Conservation (phyloP, 1,140 invertebrate species). For the Zaprionus africanus region DNA sequence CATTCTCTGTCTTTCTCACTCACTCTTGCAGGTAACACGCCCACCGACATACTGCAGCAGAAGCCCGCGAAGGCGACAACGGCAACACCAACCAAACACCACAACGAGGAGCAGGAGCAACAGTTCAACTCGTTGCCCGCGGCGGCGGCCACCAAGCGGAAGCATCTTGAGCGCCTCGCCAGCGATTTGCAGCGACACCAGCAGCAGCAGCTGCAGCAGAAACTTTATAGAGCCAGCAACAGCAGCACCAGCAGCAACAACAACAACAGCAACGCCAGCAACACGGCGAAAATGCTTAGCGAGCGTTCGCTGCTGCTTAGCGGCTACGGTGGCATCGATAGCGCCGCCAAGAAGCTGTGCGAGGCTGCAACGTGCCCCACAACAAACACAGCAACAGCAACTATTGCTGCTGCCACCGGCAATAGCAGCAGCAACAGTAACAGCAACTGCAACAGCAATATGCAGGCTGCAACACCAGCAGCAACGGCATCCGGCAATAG, state of each 20-base stretch:
- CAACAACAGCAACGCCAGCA: slow-evolving; percentile 34
- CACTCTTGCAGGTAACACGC: slow-evolving; percentile 67
- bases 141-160: slow-evolving; percentile 65
- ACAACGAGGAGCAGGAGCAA: slow-evolving; percentile 51
- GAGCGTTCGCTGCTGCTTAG: slow-evolving; percentile 79
- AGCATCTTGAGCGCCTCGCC: slow-evolving; percentile 62
- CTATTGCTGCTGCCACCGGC: slow-evolving; percentile 31
- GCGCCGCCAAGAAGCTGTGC: slow-evolving; percentile 68
- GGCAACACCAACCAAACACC: slow-evolving; percentile 57
- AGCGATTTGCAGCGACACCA: slow-evolving; percentile 56
- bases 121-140: slow-evolving; percentile 61
- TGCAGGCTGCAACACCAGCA: slow-evolving; percentile 19
- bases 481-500: slow-evolving; percentile 52
- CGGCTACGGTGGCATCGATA: slow-evolving; percentile 75
- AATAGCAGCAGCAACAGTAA: slow-evolving; percentile 10
- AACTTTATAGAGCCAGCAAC: slow-evolving; percentile 40
- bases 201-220: slow-evolving; percentile 48
- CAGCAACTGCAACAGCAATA: slow-evolving; percentile 46
- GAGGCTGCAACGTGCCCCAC: slow-evolving; percentile 49
- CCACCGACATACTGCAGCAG: slow-evolving; percentile 77
- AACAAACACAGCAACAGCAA: slow-evolving; percentile 21
- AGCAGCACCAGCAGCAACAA: slow-evolving; percentile 49
- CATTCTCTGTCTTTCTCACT: neutral
- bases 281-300: slow-evolving; percentile 73
- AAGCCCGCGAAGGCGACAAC: slow-evolving; percentile 77